phyloP scores from a whole-genome alignment of 1,140 invertebrate species.

The Ceratina calcarata region DNA sequence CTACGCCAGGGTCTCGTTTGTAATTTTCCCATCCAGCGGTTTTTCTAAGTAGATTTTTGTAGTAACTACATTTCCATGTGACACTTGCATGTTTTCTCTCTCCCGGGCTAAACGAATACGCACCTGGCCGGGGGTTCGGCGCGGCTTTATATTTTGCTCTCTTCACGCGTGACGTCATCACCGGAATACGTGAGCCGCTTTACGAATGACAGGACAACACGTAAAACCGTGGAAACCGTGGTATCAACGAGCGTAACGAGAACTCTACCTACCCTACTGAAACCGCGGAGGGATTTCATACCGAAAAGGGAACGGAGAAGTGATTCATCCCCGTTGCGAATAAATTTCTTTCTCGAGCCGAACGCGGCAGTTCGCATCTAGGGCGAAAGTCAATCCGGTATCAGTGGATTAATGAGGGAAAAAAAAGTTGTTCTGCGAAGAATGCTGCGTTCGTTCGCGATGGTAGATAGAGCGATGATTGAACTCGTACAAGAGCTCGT shows the following conservation, averaged over 20 bases:
- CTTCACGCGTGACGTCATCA: conserved; percentile 80
- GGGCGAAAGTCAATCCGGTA: neutral
- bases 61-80: conserved; percentile 67
- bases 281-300: conserved; percentile 51
- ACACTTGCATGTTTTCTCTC: conserved; percentile 37
- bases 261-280: conserved; percentile 34
- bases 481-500: conserved; percentile 7
- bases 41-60: conserved; percentile 45
- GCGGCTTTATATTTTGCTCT: conserved; percentile 78
- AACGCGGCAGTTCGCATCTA: neutral
- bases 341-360: conserved; percentile 30
- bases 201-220: conserved; percentile 63
- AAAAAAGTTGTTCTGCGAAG: neutral
- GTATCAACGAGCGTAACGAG: conserved; percentile 53
- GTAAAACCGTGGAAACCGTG: conserved; percentile 47
- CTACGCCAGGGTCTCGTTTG: neutral
- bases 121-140: conserved; percentile 61
- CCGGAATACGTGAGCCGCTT: conserved; percentile 77
- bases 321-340: conserved; percentile 13
- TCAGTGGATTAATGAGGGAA: neutral
- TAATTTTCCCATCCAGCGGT: neutral
- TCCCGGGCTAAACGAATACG: conserved; percentile 33
- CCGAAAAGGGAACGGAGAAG: conserved; percentile 18
- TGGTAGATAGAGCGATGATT: neutral
- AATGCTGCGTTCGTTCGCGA: neutral